Evolutionary conservation across 2,888 invertebrate genomes (phyloP), one percentile per base, ranked within the genome.

Genomic region (Monochamus alternatus): DNA sequence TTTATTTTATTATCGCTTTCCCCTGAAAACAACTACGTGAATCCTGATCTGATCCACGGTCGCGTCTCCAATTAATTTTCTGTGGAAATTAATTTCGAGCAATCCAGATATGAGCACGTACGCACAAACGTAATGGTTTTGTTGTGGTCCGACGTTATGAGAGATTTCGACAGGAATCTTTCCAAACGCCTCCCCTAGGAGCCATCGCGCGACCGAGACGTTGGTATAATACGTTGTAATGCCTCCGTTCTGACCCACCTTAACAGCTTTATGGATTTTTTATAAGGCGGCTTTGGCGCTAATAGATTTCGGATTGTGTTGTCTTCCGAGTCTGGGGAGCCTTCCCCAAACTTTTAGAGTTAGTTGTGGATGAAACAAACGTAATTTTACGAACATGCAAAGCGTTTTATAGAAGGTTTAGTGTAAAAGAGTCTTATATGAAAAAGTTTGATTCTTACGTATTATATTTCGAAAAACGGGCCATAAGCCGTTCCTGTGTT

Each of bases 171-270:
- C 75, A 78, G 77, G 78, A 78, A 72, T 64, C 73, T 60, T 76
- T 68, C 74, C 75, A 75, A 77, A 80, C 75, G 78, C 74, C 52
- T 80, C 80, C 80, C 80, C 7, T 30, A 75, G 80, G 80, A 80
- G 77, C 74, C 77, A 76, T 80, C 78, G 68, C 74, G 69, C 74
- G 77, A 77, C 75, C 78, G 60, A 71, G 63, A 76, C 74, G 77
- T 76, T 77, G 78, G 75, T 78, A 77, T 78, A 80, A 80, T 76
- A 71, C 75, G 74, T 73, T 77, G 67, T 78, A 75, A 78, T 75
- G 71, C 74, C 59, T 73, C 63, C 75, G 75, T 80, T 80, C 74
- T 74, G 76, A 77, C 75, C 77, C 76, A 44, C 63, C 63, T 63
- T 71, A 63, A 71, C 71, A 51, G 63, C 71, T 71, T 71, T 63